Evolutionary conservation across 2,888 invertebrate species (phyloP).

Genomic region (Megaustenia siamemsis): DNA sequence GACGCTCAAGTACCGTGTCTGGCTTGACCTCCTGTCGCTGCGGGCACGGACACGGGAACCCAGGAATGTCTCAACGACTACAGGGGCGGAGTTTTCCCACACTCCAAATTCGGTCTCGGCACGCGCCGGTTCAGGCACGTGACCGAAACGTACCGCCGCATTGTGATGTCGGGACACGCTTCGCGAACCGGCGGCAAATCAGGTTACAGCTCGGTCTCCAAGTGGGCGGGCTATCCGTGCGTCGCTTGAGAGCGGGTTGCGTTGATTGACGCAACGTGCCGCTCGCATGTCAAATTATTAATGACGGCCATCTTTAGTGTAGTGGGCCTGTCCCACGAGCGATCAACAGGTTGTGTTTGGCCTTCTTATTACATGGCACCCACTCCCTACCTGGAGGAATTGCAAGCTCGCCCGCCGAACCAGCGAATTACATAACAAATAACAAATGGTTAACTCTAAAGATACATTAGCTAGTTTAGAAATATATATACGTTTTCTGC

Average conservation of each 20-base stretch:
- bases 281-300: conserved; percentile 42
- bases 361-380: neutral
- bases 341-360: conserved; percentile 27
- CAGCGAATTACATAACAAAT: conserved; percentile 19
- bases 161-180: conserved; percentile 41
- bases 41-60: conserved; percentile 37
- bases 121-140: conserved; percentile 49
- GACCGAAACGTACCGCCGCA: conserved; percentile 37
- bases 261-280: conserved; percentile 46
- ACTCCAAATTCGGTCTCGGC: conserved; percentile 58
- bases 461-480: too few relatives aligned
- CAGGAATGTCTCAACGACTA: conserved; percentile 46
- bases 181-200: conserved; percentile 33
- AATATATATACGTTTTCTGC: too few relatives aligned
- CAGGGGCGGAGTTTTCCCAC: conserved; percentile 76
- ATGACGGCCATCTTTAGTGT: conserved; percentile 22
- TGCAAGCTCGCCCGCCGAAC: neutral
- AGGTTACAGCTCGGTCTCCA: neutral
- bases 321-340: conserved; percentile 23
- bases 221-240: conserved; percentile 2
- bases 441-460: too few relatives aligned
- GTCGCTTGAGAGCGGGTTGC: neutral
- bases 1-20: neutral
- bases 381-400: conserved; percentile 7
- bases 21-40: conserved; percentile 16